phyloP scores from a whole-genome alignment of 1,140 invertebrate species.

The Arion vulgaris region DNA sequence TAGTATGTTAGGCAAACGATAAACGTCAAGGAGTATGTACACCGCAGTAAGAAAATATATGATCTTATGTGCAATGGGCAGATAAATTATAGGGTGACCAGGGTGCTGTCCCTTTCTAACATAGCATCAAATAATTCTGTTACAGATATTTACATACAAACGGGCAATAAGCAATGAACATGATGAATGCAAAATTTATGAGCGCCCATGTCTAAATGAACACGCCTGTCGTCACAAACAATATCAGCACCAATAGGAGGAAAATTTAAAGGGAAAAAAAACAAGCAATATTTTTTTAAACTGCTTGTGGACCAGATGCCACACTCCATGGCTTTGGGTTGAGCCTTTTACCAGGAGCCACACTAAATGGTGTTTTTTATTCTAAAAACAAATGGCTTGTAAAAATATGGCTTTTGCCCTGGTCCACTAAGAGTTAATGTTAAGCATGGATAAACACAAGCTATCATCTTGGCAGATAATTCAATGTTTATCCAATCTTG shows the following conservation, averaged over 20 bases:
- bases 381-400: too few relatives aligned
- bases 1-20: neutral
- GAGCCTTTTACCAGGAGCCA: too few relatives aligned
- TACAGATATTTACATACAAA: neutral
- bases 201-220: neutral
- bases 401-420: too few relatives aligned
- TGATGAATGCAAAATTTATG: neutral
- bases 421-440: too few relatives aligned
- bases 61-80: constrained; percentile 4
- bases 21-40: constrained; percentile 8
- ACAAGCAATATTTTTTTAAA: too few relatives aligned
- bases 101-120: neutral
- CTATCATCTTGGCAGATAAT: too few relatives aligned
- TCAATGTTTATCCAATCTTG: too few relatives aligned
- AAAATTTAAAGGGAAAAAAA: neutral
- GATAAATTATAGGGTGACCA: neutral
- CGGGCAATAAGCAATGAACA: neutral
- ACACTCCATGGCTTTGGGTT: too few relatives aligned
- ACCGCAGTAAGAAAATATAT: constrained; percentile 14
- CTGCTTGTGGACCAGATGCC: too few relatives aligned
- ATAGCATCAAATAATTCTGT: neutral
- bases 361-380: too few relatives aligned
- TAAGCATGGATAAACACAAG: too few relatives aligned
- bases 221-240: neutral
- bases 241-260: constrained; percentile 4